Percentiles rank a stretch among this genome's conserved stretches.
Evolutionary conservation across 1,140 invertebrate genomes (phyloP).

Genomic region (Triops longicaudatus): DNA sequence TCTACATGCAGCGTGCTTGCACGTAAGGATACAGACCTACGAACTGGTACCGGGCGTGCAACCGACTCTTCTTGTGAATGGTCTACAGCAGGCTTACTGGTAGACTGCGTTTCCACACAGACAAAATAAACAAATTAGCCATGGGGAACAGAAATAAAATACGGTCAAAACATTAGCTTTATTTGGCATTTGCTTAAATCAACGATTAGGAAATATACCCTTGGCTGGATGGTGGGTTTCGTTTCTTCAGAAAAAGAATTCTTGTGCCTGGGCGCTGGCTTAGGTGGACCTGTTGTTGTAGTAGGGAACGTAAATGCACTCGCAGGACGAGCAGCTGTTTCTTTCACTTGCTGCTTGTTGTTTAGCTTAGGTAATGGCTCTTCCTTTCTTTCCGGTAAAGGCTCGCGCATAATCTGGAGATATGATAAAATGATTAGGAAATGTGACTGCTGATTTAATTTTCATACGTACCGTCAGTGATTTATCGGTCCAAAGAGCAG

Average conservation of each 20-base stretch:
- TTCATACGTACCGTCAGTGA: not conserved
- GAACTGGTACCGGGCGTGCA: constrained; percentile 22
- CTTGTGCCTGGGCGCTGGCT: not conserved
- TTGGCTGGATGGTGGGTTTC: not conserved
- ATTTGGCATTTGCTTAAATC: too few relatives aligned
- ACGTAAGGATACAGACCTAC: constrained; percentile 19
- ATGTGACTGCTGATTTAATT: not conserved
- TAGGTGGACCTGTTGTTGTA: not conserved
- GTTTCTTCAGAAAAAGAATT: constrained; percentile 6
- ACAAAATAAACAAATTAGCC: not conserved
- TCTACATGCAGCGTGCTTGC: not conserved
- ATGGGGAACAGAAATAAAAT: too few relatives aligned
- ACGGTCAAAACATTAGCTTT: too few relatives aligned
- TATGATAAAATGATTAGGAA: not conserved
- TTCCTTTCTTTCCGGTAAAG: constrained; percentile 23
- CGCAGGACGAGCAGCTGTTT: not conserved
- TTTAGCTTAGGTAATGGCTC: constrained; percentile 18
- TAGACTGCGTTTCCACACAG: not conserved
- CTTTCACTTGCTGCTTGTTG: constrained; percentile 19
- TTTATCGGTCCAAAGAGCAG: constrained; percentile 35
- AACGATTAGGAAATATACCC: not conserved
- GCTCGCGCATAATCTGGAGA: constrained; percentile 24
- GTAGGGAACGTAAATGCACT: constrained; percentile 19
- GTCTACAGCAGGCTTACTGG: not conserved
- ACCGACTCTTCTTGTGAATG: not conserved